phyloP scores from a whole-genome alignment of 2,797 vertebrate genomes.

The Danio aesculapii region DNA sequence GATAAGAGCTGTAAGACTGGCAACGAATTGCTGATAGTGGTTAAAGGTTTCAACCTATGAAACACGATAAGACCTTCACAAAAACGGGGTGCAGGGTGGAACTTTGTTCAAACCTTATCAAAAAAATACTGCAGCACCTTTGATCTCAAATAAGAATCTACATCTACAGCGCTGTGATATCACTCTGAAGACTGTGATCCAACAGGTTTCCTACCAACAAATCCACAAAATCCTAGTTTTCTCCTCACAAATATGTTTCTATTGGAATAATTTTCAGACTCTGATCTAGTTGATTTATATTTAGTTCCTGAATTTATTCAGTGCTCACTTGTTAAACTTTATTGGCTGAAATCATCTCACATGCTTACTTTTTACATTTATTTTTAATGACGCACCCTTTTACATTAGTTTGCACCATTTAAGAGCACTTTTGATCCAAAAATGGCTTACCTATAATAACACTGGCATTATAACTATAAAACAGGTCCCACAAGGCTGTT shows the following conservation, averaged over 20 bases:
- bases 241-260: slow-evolving; percentile 53
- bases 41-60: background rate
- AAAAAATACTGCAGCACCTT: background rate
- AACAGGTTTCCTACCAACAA: background rate
- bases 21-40: background rate
- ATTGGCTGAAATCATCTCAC: slow-evolving; percentile 25
- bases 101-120: background rate
- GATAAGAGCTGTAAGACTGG: background rate
- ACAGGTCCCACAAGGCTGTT: too few relatives aligned
- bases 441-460: slow-evolving; percentile 28
- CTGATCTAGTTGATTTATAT: slow-evolving; percentile 49
- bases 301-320: slow-evolving; percentile 30
- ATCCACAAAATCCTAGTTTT: slow-evolving; percentile 41
- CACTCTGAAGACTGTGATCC: background rate
- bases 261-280: slow-evolving; percentile 51
- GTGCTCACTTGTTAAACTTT: slow-evolving; percentile 15
- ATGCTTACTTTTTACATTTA: background rate
- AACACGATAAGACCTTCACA: background rate
- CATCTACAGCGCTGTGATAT: background rate
- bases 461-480: background rate
- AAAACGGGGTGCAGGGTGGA: background rate
- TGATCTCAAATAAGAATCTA: slow-evolving; percentile 41
- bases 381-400: background rate
- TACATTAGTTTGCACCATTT: slow-evolving; percentile 29
- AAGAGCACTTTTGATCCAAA: slow-evolving; percentile 27